Evolutionary conservation across 2,797 vertebrate species (phyloP).

Genomic region (Natrix natrix): DNA sequence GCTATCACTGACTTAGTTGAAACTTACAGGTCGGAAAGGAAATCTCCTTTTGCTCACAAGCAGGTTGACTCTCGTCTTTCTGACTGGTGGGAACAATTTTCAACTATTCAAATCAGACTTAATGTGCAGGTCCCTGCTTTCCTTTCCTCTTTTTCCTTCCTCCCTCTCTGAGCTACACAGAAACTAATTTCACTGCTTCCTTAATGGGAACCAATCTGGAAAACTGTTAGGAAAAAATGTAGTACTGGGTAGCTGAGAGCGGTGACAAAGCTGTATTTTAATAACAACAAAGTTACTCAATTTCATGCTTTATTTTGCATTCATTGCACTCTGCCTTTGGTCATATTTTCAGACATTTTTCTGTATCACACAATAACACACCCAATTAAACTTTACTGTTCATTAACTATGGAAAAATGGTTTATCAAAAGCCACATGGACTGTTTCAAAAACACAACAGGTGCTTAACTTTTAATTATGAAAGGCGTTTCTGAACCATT

Average conservation of each 20-base stretch:
- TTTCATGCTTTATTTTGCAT: constrained; percentile 35
- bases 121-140: not conserved
- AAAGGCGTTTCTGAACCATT: not conserved
- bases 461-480: constrained; percentile 28
- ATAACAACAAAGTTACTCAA: constrained; percentile 21
- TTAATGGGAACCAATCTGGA: not conserved
- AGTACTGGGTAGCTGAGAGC: not conserved
- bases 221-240: not conserved
- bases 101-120: not conserved
- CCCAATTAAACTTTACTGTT: constrained; percentile 31
- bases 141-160: not conserved
- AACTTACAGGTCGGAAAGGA: fast-evolving
- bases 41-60: not conserved
- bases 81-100: not conserved
- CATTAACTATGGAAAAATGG: constrained; percentile 22
- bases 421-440: constrained; percentile 19
- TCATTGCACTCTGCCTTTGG: constrained; percentile 14
- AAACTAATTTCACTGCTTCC: not conserved
- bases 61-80: not conserved
- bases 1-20: too few relatives aligned
- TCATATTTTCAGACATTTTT: constrained; percentile 21
- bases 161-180: not conserved
- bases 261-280: constrained; percentile 18
- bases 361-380: constrained; percentile 15
- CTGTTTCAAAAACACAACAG: constrained; percentile 31